A percentile compares a stretch with the other conserved stretches of the same genome.
Conservation (phyloP, 2,888 invertebrate species). For the Magallana nippona region DNA sequence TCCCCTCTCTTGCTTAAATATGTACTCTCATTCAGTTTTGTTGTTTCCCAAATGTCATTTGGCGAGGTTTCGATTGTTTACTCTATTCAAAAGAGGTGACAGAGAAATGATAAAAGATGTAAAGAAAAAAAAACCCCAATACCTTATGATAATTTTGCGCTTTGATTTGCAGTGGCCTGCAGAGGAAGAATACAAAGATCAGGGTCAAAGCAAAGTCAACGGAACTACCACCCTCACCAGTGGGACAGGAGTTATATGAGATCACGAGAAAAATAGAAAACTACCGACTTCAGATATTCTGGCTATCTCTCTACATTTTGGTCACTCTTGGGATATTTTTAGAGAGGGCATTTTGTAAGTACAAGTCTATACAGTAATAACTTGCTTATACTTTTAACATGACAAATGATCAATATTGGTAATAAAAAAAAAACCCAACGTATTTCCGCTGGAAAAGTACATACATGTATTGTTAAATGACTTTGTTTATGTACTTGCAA, state of each 20-base stretch:
- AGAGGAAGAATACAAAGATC: conserved; percentile 51
- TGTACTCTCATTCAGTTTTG: too few species aligned
- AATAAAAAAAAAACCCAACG: neutral
- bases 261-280: conserved; percentile 80
- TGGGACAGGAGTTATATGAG: conserved; percentile 52
- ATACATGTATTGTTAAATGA: too few species aligned
- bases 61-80: too few species aligned
- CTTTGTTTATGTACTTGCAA: too few species aligned
- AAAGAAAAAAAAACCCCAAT: too few species aligned
- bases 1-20: too few species aligned
- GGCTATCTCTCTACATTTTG: conserved; percentile 82
- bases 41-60: too few species aligned
- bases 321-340: conserved; percentile 82
- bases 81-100: too few species aligned
- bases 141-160: too few species aligned
- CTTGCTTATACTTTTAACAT: neutral
- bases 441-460: neutral
- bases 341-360: conserved; percentile 78
- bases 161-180: neutral
- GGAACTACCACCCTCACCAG: conserved; percentile 47
- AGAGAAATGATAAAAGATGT: too few species aligned
- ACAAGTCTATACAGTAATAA: neutral
- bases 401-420: neutral
- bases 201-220: conserved; percentile 45
- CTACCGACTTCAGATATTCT: conserved; percentile 83